A percentile compares a stretch with the other conserved stretches of the same genome.
Evolutionary conservation across 1,140 invertebrate genomes (phyloP).

Genomic region (Centruroides sculpturatus): DNA sequence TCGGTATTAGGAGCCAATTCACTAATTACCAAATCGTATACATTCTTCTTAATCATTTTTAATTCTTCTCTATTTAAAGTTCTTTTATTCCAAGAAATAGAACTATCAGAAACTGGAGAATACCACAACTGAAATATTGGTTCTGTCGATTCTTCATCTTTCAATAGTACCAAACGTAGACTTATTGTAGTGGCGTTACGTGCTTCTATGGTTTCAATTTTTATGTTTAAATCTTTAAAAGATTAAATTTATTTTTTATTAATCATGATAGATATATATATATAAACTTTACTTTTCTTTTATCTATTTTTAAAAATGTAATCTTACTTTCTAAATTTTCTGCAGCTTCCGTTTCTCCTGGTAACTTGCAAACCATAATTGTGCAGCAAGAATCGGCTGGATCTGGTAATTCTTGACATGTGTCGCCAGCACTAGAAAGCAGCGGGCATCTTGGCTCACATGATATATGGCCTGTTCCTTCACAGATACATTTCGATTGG

Average conservation of each 20-base stretch:
- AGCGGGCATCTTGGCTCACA: slow-evolving; percentile 21
- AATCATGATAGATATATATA: no score
- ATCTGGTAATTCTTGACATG: slow-evolving; percentile 17
- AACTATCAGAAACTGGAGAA: slow-evolving; percentile 3
- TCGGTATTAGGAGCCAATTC: slow-evolving; percentile 55
- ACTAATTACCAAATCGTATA: slow-evolving; percentile 37
- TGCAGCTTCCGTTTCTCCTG: slow-evolving; percentile 7
- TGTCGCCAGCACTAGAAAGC: neutral
- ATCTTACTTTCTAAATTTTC: neutral
- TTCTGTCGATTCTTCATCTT: neutral
- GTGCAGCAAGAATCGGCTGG: slow-evolving; percentile 29
- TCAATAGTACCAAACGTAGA: slow-evolving; percentile 42
- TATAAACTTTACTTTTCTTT: no score
- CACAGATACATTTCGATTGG: slow-evolving; percentile 20
- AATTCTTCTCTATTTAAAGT: slow-evolving; percentile 46
- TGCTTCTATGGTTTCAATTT: slow-evolving; percentile 27
- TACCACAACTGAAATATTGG: slow-evolving; percentile 7
- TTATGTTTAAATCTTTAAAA: slow-evolving; percentile 6
- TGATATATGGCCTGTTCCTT: slow-evolving; percentile 17
- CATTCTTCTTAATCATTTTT: slow-evolving; percentile 4
- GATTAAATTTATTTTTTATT: no score
- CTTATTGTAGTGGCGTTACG: slow-evolving; percentile 57
- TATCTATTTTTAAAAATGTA: no score
- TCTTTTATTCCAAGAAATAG: slow-evolving; percentile 59
- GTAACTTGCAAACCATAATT: slow-evolving; percentile 26